phyloP scores from a whole-genome alignment of 2,888 invertebrate genomes.

The Ornithoptera alexandrae region DNA sequence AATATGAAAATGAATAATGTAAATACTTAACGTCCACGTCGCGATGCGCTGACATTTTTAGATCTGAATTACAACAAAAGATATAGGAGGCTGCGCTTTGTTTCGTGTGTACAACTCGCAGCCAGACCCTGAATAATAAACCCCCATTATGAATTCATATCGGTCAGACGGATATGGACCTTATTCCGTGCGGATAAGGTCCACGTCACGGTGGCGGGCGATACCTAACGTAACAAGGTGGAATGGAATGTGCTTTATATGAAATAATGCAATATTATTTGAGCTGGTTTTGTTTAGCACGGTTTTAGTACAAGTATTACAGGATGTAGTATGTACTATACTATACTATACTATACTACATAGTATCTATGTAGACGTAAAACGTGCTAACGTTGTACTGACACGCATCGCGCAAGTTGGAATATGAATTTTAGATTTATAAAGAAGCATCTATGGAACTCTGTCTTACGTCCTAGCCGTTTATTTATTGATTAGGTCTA shows the following conservation, averaged over 20 bases:
- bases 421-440: no score
- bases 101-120: conserved; percentile 12
- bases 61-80: conserved; percentile 17
- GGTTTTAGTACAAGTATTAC: not conserved
- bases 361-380: no score
- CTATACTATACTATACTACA: no score
- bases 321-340: no score
- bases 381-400: no score
- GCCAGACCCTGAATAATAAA: conserved; percentile 19
- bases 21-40: not conserved
- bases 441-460: no score
- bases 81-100: conserved; percentile 20
- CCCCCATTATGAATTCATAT: conserved; percentile 18
- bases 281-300: conserved; percentile 9
- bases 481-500: no score
- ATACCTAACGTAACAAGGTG: not conserved
- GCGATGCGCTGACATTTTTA: conserved; percentile 9
- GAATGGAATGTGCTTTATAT: conserved; percentile 17
- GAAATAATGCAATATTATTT: conserved; percentile 16
- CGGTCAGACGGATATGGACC: conserved; percentile 1
- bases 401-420: no score
- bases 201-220: not conserved
- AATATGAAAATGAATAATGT: no score
- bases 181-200: not conserved
- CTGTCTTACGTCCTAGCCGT: no score